phyloP scores from a whole-genome alignment of 2,113 vertebrate species.

The Merops nubicus region DNA sequence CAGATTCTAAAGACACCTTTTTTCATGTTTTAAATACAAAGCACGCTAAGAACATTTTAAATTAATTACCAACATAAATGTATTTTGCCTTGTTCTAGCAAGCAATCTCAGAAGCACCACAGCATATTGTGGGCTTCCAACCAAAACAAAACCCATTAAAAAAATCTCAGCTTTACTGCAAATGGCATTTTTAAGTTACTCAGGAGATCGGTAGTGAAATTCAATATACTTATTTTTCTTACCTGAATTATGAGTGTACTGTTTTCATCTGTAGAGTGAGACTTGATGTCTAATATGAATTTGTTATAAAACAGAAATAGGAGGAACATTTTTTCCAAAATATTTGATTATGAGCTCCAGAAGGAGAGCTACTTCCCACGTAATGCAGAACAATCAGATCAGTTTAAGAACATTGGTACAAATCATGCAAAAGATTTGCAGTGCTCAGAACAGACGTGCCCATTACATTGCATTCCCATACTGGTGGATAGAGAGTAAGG shows the following conservation, averaged over 20 bases:
- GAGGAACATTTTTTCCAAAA: neutral
- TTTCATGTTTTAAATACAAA: neutral
- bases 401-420: neutral
- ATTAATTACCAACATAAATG: constrained; percentile 33
- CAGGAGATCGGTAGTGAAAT: neutral
- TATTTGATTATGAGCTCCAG: constrained; percentile 29
- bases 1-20: neutral
- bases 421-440: neutral
- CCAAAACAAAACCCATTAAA: constrained; percentile 26
- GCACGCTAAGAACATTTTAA: neutral
- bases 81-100: constrained; percentile 2
- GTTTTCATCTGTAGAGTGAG: neutral
- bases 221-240: neutral
- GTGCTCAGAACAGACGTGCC: neutral
- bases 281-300: neutral
- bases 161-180: neutral
- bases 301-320: constrained; percentile 7
- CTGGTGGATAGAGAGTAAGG: neutral
- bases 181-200: constrained; percentile 11
- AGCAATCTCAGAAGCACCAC: neutral
- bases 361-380: constrained; percentile 8
- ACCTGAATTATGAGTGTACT: constrained; percentile 7
- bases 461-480: neutral
- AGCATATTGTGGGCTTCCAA: neutral
- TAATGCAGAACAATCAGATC: neutral